These are phyloP conservation scores for Helicolenus hilgendorfi DNA, from an alignment of 2,797 vertebrate genomes.

Conservation along the genomic window DNA sequence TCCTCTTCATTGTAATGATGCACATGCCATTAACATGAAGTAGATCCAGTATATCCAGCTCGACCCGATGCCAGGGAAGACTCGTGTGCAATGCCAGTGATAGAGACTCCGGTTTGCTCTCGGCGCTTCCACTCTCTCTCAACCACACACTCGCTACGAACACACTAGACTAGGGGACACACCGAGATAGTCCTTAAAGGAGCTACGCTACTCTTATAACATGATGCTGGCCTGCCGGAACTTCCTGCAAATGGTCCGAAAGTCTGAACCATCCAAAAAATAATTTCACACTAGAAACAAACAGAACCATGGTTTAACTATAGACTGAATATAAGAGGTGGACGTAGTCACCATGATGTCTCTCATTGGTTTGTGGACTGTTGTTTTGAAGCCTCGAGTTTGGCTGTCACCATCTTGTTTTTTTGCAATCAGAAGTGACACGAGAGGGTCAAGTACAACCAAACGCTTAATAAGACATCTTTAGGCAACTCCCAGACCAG, in stretches of 20 bases:
- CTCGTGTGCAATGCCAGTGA: neutral
- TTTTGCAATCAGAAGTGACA: neutral
- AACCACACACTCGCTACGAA: neutral
- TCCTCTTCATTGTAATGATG: constrained; percentile 6
- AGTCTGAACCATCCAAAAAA: neutral
- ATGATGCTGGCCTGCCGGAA: neutral
- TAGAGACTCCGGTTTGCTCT: neutral
- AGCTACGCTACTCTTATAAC: neutral
- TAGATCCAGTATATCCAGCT: neutral
- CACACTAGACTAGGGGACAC: neutral
- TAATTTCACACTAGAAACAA: neutral
- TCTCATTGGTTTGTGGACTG: neutral
- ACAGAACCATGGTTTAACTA: neutral
- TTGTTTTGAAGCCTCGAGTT: neutral
- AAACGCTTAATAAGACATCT: too few relatives aligned
- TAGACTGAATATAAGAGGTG: neutral
- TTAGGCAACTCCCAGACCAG: neutral
- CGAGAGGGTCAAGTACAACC: neutral
- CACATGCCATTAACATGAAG: constrained; percentile 2
- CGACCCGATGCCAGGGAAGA: neutral
- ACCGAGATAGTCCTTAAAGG: too few relatives aligned
- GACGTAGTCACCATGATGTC: neutral
- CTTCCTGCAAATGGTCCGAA: neutral
- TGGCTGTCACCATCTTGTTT: neutral
- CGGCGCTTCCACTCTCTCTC: neutral